Evolutionary conservation across 2,113 vertebrate genomes (phyloP).

Genomic region (Tupaia tana): DNA sequence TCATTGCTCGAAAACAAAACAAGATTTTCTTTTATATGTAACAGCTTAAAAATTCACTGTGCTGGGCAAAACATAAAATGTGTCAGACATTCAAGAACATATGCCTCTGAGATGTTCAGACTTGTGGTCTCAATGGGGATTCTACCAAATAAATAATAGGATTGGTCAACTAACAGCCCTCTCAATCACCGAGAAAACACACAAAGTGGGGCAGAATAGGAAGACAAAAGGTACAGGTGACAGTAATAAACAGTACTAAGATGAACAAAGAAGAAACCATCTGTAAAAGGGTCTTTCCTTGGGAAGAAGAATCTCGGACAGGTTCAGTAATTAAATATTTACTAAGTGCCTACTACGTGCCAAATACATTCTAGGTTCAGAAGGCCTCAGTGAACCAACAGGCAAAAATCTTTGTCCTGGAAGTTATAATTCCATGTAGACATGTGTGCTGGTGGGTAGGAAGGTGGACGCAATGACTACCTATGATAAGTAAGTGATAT

Average conservation of each 20-base stretch:
- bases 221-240: background rate
- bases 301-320: background rate
- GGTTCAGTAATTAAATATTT: conserved; percentile 28
- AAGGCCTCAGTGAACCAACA: conserved; percentile 10
- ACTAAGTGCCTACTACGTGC: background rate
- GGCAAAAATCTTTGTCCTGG: conserved; percentile 15
- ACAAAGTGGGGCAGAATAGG: background rate
- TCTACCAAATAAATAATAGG: conserved; percentile 39
- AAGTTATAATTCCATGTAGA: background rate
- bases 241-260: background rate
- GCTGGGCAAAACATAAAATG: conserved; percentile 45
- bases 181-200: background rate
- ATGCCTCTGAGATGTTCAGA: background rate
- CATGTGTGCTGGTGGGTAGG: background rate
- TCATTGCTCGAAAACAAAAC: conserved; percentile 56
- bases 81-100: conserved; percentile 46
- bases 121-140: background rate
- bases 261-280: conserved; percentile 6
- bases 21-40: conserved; percentile 53
- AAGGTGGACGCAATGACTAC: conserved; percentile 2
- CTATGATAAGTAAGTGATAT: background rate
- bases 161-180: background rate
- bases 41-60: conserved; percentile 67
- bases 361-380: background rate
- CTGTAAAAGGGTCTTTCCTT: background rate